phyloP scores from a whole-genome alignment of 2,888 invertebrate species.

The Diloba caeruleocephala region DNA sequence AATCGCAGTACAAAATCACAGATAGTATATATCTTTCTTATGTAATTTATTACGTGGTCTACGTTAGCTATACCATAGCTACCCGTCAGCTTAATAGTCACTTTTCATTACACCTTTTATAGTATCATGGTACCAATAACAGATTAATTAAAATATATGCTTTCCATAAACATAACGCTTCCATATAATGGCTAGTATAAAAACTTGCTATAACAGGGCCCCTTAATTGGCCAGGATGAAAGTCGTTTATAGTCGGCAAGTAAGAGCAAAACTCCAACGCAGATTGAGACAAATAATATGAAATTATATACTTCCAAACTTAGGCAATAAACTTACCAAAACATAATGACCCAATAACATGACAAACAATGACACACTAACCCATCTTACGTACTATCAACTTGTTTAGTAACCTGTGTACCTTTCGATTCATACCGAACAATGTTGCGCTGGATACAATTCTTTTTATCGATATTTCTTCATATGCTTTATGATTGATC shows the following conservation, averaged over 20 bases:
- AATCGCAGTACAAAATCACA: too few species aligned
- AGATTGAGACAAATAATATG: constrained; percentile 19
- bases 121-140: constrained; percentile 16
- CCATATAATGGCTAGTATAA: constrained; percentile 30
- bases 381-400: too few species aligned
- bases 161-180: constrained; percentile 28
- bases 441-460: too few species aligned
- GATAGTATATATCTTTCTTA: too few species aligned
- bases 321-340: background rate
- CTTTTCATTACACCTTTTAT: too few species aligned
- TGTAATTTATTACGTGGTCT: too few species aligned
- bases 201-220: constrained; percentile 42
- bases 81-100: too few species aligned
- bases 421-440: background rate
- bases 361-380: too few species aligned
- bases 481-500: too few species aligned
- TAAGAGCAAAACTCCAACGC: constrained; percentile 46
- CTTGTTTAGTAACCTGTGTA: background rate
- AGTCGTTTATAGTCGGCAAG: constrained; percentile 19
- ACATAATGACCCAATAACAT: too few species aligned
- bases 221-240: constrained; percentile 45
- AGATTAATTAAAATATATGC: constrained; percentile 18
- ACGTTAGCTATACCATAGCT: too few species aligned
- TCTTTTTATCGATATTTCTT: too few species aligned
- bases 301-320: constrained; percentile 24